Evolutionary conservation across 2,888 invertebrate genomes (phyloP).

Genomic region (Synanthedon formicaeformis): DNA sequence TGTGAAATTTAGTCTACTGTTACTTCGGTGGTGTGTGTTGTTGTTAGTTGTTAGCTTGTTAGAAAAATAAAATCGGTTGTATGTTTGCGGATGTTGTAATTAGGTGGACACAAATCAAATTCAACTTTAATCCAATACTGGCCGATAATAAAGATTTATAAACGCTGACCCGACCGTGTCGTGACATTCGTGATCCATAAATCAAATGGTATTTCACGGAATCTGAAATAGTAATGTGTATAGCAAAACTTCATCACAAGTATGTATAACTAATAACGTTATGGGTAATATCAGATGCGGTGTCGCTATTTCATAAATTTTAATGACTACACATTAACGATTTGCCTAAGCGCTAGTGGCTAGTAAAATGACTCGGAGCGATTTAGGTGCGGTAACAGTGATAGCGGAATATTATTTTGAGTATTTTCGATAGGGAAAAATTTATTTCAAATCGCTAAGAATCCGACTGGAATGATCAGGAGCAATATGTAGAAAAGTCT

Average conservation of each 20-base stretch:
- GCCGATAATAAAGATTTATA: too few species aligned
- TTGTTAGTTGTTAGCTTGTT: too few species aligned
- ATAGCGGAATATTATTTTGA: neutral
- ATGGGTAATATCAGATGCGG: neutral
- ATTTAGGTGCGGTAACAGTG: neutral
- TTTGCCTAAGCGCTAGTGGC: conserved; percentile 10
- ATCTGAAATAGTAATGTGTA: neutral
- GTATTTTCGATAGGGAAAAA: too few species aligned
- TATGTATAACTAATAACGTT: neutral
- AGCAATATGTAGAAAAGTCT: too few species aligned
- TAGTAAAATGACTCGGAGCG: conserved; percentile 8
- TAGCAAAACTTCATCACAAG: neutral
- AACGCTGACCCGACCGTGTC: neutral
- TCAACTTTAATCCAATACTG: too few species aligned
- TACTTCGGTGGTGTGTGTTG: too few species aligned
- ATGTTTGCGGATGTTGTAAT: too few species aligned
- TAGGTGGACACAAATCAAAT: too few species aligned
- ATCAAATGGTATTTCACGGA: neutral
- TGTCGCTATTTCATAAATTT: conserved; percentile 14
- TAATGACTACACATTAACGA: conserved; percentile 14
- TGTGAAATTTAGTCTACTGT: too few species aligned
- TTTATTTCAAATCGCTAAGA: too few species aligned
- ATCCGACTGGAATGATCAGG: too few species aligned
- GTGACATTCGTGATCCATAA: neutral
- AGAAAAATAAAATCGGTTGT: too few species aligned